Base-by-base conservation (phyloP, 2,113 vertebrate species). In the Todiramphus chloris region DNA sequence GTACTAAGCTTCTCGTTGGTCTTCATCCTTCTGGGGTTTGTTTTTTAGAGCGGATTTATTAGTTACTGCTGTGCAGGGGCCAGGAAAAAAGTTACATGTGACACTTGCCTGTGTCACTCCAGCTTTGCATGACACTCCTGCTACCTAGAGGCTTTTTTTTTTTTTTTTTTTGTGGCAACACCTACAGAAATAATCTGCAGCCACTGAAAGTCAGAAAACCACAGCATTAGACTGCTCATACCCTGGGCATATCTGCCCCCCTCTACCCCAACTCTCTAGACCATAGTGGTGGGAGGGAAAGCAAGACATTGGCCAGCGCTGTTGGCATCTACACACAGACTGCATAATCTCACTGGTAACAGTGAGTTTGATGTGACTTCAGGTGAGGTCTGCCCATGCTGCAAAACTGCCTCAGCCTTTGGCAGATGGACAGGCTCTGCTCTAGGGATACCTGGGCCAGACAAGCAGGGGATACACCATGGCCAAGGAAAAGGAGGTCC, bases 281-380 rank as follows among this genome's bases (percentile, higher is more conserved):
- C 16, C 2, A 3, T 12, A 53, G 62, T 0, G 1, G 13, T 67
- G 25, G 33, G 43, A 87, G 30, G 6, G 6, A 5, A 8, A 30
- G 13, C 1, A 6, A 75, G 56, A 35, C 0, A 0, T 5, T 56
- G 13, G 5, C n/a, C 43, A 84, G 31, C 51, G 24, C 35, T 44
- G 5, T 2, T 70, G 62, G 16, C 25, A 4, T 89, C 56, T 81
- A 0, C 18, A 23, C 21, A 19, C 14, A 70, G 25, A 35, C 76
- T 70, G 15, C 8, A 4, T 46, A 15, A 51, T 50, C 55, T 70
- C 86, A 27, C 24, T 63, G 48, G 13, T 1, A 4, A 9, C 44
- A 62, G 15, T 5, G 33, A 80, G 55, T 33, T 37, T 79, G 56
- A 6, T 5, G 4, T n/a, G 24, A 82, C 28, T 27, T 27, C 2